These are phyloP conservation scores for Tupiocoris notatus DNA, from an alignment of 2,888 invertebrate species.

Conservation along the genomic window DNA sequence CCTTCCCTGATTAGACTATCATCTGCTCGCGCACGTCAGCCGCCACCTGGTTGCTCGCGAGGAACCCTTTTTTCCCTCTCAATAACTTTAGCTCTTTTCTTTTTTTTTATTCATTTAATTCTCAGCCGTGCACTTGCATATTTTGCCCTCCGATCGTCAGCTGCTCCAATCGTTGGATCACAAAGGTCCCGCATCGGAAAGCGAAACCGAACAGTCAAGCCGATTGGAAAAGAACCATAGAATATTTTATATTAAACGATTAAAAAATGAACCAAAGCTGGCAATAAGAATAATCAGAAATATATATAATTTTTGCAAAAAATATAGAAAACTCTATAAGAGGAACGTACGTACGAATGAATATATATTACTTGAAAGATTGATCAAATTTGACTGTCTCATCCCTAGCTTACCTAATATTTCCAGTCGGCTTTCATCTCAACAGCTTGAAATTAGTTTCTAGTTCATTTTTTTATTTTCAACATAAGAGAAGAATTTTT, in stretches of 20 bases:
- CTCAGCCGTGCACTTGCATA: not conserved
- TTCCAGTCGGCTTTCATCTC: no score
- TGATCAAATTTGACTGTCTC: no score
- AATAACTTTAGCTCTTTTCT: not conserved
- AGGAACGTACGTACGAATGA: no score
- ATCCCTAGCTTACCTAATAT: no score
- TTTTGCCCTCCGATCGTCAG: not conserved
- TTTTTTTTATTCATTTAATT: not conserved
- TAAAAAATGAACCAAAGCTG: not conserved
- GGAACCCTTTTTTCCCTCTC: not conserved
- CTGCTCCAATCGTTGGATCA: not conserved
- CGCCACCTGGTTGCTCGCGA: conserved; percentile 7
- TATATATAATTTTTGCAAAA: no score
- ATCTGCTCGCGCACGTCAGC: conserved; percentile 37
- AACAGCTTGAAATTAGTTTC: no score
- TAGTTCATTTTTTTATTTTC: no score
- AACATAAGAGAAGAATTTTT: no score
- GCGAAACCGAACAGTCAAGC: not conserved
- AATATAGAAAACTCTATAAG: no score
- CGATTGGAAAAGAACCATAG: not conserved
- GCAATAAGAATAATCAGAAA: no score
- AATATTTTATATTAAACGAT: not conserved
- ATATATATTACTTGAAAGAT: no score
- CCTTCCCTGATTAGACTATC: conserved; percentile 41
- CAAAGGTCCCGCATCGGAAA: not conserved